Percentiles rank a stretch among this genome's conserved stretches.
Evolutionary conservation across 1,140 invertebrate genomes (phyloP).

Genomic region (Cydia strobilella): DNA sequence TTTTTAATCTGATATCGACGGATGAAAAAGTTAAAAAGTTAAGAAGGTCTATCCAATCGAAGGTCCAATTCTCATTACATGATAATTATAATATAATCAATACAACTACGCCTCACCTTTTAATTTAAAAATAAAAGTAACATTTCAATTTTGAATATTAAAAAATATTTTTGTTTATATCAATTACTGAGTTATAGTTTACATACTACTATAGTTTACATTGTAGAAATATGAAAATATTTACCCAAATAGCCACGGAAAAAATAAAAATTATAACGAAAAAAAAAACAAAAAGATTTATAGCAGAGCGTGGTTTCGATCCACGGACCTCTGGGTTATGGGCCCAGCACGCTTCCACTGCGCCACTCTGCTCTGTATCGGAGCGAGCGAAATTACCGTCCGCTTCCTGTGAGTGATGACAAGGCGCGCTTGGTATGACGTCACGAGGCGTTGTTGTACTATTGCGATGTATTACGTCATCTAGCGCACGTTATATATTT

Average conservation of each 20-base stretch:
- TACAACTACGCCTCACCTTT: no score
- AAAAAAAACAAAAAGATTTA: slow-evolving; percentile 38
- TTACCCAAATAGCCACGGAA: background rate
- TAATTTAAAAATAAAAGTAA: no score
- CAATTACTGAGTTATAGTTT: no score
- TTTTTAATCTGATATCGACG: no score
- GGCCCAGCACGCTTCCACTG: slow-evolving; percentile 99
- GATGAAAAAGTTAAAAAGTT: no score
- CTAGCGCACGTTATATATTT: background rate
- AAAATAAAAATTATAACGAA: slow-evolving; percentile 7
- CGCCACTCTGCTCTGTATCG: slow-evolving; percentile 91
- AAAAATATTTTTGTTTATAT: no score
- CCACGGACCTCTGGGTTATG: slow-evolving; percentile 94
- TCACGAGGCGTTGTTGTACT: slow-evolving; percentile 36
- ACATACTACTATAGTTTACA: no score
- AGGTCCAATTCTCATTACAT: no score
- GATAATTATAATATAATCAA: no score
- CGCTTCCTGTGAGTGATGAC: background rate
- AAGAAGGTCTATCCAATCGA: no score
- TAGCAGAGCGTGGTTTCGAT: slow-evolving; percentile 91
- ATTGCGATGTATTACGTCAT: slow-evolving; percentile 26
- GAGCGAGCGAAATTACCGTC: slow-evolving; percentile 36
- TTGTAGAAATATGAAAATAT: no score
- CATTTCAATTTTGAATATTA: no score
- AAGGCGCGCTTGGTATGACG: slow-evolving; percentile 42